Base-by-base conservation (phyloP, 2,888 invertebrate genomes). In the Monochamus alternatus region DNA sequence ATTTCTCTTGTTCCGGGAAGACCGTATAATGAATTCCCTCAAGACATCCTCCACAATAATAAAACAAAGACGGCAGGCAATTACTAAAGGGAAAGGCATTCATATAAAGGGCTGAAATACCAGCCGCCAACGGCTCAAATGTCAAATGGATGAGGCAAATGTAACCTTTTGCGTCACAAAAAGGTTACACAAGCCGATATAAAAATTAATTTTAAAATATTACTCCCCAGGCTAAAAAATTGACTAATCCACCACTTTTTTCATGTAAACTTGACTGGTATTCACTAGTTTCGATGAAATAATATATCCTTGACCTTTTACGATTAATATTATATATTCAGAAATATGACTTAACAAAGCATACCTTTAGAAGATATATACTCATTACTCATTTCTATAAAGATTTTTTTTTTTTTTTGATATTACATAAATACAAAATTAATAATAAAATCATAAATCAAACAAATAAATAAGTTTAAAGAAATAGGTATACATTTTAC, bases 51-150 rank as follows among this genome's bases (percentile, higher is more conserved):
- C 69, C 70, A 32, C 67, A 55, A 63, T 73, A 72, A 75, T 75
- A 74, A 69, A 78, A 75, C 69, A 73, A 75, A 73, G 73, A 59
- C 55, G 7, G 73, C 74, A 43, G 69, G 65, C 75, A 78, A 78
- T 78, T 78, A 76, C 70, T 60, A 47, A 22, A 67, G 73, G 73
- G 73, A 75, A 22, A 73, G 73, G 74, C 74, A 74, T 71, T 68
- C 71, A 52, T 65, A 69, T 59, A 47, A 73, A 63, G 63, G 69
- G 62, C 44, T 68, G 65, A 43, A 74, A 69, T 58, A 66, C 72
- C 74, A 70, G 64, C 66, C 70, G 62, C 68, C 44, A 52, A 47
- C 43, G 63, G 65, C 71, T 76, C 67, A 76, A 78, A 78, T 78
- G 78, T 78, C 78, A 73, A 70, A 43, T 60, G 63, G 62, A 73